A percentile compares a stretch with the other conserved stretches of the same genome.
Evolutionary conservation across 1,140 invertebrate genomes (phyloP).

Genomic region (Brachionus angularis): DNA sequence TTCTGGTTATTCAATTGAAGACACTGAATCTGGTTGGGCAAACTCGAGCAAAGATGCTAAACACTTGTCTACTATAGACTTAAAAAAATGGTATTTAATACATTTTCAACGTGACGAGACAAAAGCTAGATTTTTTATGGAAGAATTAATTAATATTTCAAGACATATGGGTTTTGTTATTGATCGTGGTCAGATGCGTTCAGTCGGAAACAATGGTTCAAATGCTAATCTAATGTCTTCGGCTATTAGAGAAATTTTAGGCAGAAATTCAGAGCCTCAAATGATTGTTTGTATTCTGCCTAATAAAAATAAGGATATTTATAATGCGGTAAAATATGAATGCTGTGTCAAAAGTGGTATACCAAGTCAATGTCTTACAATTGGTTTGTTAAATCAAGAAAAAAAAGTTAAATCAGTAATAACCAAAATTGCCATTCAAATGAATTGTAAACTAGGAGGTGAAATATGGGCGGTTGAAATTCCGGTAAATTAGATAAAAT

Average conservation of each 20-base stretch:
- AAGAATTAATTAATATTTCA: neutral
- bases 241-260: neutral
- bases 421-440: constrained; percentile 86
- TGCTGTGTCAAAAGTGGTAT: constrained; percentile 21
- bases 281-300: constrained; percentile 28
- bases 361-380: constrained; percentile 34
- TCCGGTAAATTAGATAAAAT: constrained; percentile 61
- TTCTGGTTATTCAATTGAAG: neutral
- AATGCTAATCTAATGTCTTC: neutral
- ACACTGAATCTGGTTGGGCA: constrained; percentile 14
- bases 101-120: neutral
- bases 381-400: neutral
- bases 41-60: neutral
- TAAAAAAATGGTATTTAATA: constrained; percentile 43
- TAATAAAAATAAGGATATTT: constrained; percentile 2
- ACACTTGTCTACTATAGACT: neutral
- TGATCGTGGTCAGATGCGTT: neutral
- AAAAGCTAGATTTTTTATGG: constrained; percentile 7
- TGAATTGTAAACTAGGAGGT: constrained; percentile 91
- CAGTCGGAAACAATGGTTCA: neutral
- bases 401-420: constrained; percentile 60
- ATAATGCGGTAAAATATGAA: constrained; percentile 27
- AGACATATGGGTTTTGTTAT: constrained; percentile 21
- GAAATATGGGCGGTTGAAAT: constrained; percentile 79
- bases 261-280: neutral